A percentile compares a stretch with the other conserved stretches of the same genome.
Evolutionary conservation across 2,113 vertebrate genomes (phyloP).

Genomic region (Rhodinocichla rosea): DNA sequence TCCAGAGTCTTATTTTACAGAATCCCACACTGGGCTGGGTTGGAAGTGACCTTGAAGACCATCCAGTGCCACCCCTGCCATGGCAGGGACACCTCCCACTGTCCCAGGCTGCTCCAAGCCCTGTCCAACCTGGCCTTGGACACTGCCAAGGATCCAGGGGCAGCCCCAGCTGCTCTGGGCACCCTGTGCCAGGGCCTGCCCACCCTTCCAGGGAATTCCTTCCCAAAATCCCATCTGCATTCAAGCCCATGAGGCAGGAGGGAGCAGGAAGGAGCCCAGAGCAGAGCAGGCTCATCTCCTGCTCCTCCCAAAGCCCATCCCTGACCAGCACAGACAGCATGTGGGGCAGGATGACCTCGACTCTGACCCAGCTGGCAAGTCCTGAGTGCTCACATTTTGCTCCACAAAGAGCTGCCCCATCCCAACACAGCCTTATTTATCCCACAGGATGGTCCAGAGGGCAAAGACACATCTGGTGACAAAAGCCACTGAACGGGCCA

Average conservation of each 20-base stretch:
- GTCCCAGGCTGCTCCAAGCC: background rate
- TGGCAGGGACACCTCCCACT: background rate
- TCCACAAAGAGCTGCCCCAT: background rate
- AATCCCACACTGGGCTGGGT: background rate
- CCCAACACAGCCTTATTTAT: background rate
- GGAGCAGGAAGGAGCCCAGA: background rate
- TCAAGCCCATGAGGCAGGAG: background rate
- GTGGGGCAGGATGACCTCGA: fast-evolving
- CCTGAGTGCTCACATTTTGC: background rate
- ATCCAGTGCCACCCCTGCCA: background rate
- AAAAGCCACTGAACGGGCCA: background rate
- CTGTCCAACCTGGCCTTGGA: fast-evolving
- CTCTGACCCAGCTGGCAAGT: background rate
- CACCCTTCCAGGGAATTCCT: background rate
- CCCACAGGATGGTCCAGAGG: background rate
- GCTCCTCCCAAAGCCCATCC: background rate
- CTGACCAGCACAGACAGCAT: background rate
- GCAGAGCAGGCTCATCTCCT: background rate
- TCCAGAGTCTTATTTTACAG: background rate
- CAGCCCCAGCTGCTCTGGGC: background rate
- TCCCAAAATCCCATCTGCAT: background rate
- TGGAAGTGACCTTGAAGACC: fast-evolving
- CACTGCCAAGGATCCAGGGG: background rate
- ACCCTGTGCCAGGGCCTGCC: background rate
- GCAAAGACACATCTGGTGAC: background rate